phyloP scores from a whole-genome alignment of 1,140 invertebrate genomes.

The Zaprionus gabonicus region DNA sequence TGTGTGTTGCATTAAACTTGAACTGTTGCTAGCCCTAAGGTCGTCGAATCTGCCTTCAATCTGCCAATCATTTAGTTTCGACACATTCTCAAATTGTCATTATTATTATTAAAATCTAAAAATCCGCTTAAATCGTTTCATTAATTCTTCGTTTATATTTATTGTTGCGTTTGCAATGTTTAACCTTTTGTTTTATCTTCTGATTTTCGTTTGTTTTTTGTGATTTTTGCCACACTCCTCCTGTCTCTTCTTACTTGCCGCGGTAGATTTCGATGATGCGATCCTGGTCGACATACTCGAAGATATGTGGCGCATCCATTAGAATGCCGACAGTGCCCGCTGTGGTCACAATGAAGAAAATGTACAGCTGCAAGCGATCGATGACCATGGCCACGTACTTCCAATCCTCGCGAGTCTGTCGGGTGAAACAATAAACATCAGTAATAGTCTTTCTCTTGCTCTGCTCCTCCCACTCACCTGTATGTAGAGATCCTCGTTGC shows the following conservation, averaged over 20 bases:
- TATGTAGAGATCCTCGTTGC: constrained; percentile 98
- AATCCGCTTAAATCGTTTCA: constrained; percentile 66
- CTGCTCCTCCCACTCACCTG: constrained; percentile 88
- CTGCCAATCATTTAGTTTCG: constrained; percentile 40
- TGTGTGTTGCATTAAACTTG: constrained; percentile 44
- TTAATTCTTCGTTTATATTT: constrained; percentile 61
- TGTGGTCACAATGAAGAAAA: constrained; percentile 99
- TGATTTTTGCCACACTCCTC: neutral
- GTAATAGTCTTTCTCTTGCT: neutral
- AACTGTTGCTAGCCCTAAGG: constrained; percentile 24
- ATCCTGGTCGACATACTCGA: constrained; percentile 99
- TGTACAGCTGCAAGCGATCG: constrained; percentile 97
- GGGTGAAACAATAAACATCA: too few species aligned
- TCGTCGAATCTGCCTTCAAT: constrained; percentile 25
- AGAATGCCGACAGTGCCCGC: constrained; percentile 97
- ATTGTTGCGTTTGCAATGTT: constrained; percentile 81
- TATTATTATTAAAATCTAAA: constrained; percentile 70
- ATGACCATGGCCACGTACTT: constrained; percentile 99
- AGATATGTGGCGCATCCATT: constrained; percentile 99
- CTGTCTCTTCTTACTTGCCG: constrained; percentile 89
- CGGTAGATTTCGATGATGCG: constrained; percentile 97
- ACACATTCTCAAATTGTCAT: constrained; percentile 41
- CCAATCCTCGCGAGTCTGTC: constrained; percentile 99
- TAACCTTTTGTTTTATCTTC: constrained; percentile 67
- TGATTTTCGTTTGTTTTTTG: neutral